Evolutionary conservation across 2,113 vertebrate genomes (phyloP), one percentile per base, ranked within the genome.

Genomic region (Elephantulus edwardii): DNA sequence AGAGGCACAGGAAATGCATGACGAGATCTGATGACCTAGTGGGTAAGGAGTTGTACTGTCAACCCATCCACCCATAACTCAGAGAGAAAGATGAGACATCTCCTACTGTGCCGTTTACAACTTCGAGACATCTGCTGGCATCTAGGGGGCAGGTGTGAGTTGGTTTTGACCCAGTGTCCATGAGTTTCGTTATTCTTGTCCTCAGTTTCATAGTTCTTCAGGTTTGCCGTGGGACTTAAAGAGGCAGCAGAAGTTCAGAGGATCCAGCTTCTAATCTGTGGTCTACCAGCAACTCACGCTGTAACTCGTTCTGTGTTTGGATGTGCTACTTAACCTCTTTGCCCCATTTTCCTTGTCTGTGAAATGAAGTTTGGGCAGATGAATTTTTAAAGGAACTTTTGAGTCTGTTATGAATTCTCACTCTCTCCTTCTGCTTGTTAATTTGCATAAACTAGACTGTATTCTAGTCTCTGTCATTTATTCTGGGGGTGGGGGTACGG

Each of bases 401-500:
- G 74, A 38, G 80, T n/a, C 28, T 52, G 10, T 79, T 40, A 8
- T 38, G 44, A 77, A 17, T 50, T 87, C 64, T 66, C 44, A 28
- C 56, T 84, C 14, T 82, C 58, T 35, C 62, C n/a, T 84, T 71
- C 11, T 66, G 11, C 54, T n/a, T 22, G 12, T 80, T 54, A 84
- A 75, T 58, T 58, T 38, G 22, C 3, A 0, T 48, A 56, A 70
- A 14, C 38, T 48, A 28, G 62, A 70, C 6, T n/a, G n/a, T n/a
- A n/a, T n/a, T n/a, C n/a, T 4, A 54, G 40, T 30, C 54, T 35
- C 52, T 68, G 33, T 6, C 3, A 24, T 68, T 88, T 24, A 54
- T 50, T 4, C 0, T 26, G 0, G n/a, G n/a, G n/a, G n/a, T n/a
- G n/a, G n/a, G n/a, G n/a, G n/a, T 24, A 38, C 35, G 38, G 33